Percentiles rank a stretch among this genome's conserved stretches.
Evolutionary conservation across 2,113 vertebrate species (phyloP).

Genomic region (Hypanus sabinus): DNA sequence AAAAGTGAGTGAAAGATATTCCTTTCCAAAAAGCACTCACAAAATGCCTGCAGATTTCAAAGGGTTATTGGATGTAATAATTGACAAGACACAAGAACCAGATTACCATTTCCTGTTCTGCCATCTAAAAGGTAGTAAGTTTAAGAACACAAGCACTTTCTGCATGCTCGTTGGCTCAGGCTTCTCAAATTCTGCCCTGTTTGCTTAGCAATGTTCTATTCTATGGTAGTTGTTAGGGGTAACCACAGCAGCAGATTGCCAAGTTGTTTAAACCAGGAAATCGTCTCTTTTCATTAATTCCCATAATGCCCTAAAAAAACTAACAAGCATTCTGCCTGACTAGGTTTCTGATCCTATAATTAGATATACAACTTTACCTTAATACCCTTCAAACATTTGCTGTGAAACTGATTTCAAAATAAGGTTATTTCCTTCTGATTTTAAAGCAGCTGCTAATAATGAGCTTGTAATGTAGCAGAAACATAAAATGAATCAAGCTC

Average conservation of each 20-base stretch:
- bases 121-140: conserved; percentile 49
- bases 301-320: conserved; percentile 58
- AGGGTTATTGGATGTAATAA: not conserved
- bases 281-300: conserved; percentile 61
- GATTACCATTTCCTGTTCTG: conserved; percentile 48
- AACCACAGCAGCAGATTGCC: conserved; percentile 68
- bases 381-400: conserved; percentile 39
- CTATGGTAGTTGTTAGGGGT: conserved; percentile 67
- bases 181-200: conserved; percentile 53
- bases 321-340: conserved; percentile 48
- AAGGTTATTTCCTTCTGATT: not conserved
- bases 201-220: conserved; percentile 60
- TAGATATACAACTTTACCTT: conserved; percentile 40
- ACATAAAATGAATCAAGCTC: not conserved
- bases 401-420: conserved; percentile 35
- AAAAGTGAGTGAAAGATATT: not conserved
- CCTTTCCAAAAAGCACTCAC: not conserved
- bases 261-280: conserved; percentile 63
- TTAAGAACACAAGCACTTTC: conserved; percentile 53
- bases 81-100: conserved; percentile 35
- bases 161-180: conserved; percentile 50
- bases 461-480: not conserved
- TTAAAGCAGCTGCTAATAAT: not conserved
- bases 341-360: conserved; percentile 55
- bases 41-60: not conserved